phyloP scores from a whole-genome alignment of 30 jellyfish, hydroid and myxozoan genomes.

The Mastigias papua region DNA sequence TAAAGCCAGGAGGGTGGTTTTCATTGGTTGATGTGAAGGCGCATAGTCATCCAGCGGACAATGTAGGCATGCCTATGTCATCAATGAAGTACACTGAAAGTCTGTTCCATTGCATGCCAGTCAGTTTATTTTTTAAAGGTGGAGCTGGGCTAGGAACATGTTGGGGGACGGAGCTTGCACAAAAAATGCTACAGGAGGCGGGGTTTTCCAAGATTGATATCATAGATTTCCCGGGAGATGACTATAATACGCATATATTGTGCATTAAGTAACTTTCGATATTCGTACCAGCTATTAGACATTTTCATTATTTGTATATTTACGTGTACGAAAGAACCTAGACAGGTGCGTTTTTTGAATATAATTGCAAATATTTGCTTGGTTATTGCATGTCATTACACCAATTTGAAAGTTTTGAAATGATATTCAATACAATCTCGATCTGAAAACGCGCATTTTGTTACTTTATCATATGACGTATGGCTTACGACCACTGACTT shows the following conservation, averaged over 20 bases:
- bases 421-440: not conserved
- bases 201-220: conserved; percentile 28
- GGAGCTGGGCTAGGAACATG: conserved; percentile 74
- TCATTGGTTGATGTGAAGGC: conserved; percentile 55
- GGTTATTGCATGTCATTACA: too few relatives aligned
- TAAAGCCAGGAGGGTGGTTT: conserved; percentile 51
- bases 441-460: not conserved
- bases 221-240: conserved; percentile 25
- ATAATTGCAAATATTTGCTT: too few relatives aligned
- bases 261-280: conserved; percentile 12
- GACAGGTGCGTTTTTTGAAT: too few relatives aligned
- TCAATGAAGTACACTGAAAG: conserved; percentile 47
- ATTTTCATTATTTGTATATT: too few relatives aligned
- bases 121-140: conserved; percentile 54
- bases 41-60: conserved; percentile 58
- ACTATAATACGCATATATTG: conserved; percentile 14
- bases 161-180: conserved; percentile 64
- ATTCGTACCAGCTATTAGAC: too few relatives aligned
- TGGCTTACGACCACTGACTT: too few relatives aligned
- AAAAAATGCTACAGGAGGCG: conserved; percentile 49
- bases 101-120: conserved; percentile 68
- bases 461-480: not conserved
- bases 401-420: too few relatives aligned
- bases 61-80: conserved; percentile 40
- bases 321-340: too few relatives aligned